Evolutionary conservation across 2,113 vertebrate species (phyloP).

Genomic region (Mustela lutreola): DNA sequence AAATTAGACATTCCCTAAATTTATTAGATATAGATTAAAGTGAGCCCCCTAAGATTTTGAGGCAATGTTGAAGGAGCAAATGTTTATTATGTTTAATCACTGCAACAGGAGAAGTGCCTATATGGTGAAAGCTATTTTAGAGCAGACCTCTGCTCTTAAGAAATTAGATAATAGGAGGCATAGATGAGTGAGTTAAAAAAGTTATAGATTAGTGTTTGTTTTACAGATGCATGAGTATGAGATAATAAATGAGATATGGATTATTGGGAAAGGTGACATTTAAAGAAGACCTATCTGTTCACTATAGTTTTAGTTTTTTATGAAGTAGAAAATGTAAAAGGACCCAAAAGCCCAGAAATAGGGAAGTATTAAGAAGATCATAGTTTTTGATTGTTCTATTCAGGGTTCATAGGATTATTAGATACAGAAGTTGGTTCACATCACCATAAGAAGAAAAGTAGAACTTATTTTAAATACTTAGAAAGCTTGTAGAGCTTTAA

Average conservation of each 20-base stretch:
- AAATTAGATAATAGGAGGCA: background rate
- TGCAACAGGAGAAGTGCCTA: background rate
- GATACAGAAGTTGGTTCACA: background rate
- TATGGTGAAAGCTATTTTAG: background rate
- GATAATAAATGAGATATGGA: background rate
- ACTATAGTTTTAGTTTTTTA: background rate
- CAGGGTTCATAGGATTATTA: background rate
- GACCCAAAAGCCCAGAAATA: background rate
- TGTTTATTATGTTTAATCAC: slow-evolving; percentile 11
- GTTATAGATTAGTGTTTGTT: background rate
- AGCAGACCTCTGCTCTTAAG: background rate
- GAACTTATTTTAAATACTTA: background rate
- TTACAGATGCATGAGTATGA: background rate
- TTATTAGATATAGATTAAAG: background rate
- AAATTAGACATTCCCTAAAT: background rate
- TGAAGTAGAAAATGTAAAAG: background rate
- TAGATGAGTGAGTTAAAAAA: background rate
- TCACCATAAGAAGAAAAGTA: background rate
- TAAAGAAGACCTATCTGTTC: background rate
- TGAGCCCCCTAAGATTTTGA: slow-evolving; percentile 12
- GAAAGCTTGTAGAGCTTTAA: background rate
- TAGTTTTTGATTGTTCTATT: slow-evolving; percentile 18
- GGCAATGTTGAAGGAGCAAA: background rate
- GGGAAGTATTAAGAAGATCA: slow-evolving; percentile 26
- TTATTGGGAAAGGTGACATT: background rate